These are phyloP conservation scores for Alsophila aescularia DNA, from an alignment of 2,888 invertebrate genomes.

Conservation along the genomic window DNA sequence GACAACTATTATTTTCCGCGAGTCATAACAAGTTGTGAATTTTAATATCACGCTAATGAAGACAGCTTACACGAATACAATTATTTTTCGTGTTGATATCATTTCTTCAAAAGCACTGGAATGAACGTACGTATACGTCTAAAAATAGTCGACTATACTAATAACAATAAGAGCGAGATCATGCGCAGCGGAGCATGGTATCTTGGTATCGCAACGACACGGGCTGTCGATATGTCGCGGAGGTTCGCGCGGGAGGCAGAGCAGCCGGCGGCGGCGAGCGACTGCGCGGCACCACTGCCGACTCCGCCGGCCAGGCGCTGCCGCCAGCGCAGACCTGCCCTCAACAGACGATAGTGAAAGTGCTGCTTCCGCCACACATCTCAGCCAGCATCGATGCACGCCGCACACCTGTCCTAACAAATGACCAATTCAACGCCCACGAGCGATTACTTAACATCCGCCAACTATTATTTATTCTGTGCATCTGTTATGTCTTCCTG, in stretches of 20 bases:
- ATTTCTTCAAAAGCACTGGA: constrained; percentile 23
- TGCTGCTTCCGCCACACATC: constrained; percentile 69
- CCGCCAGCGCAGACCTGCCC: constrained; percentile 47
- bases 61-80: constrained; percentile 12
- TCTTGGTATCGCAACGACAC: constrained; percentile 65
- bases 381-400: constrained; percentile 52
- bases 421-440: constrained; percentile 54
- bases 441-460: constrained; percentile 53
- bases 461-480: too few species aligned
- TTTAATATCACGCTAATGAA: constrained; percentile 9
- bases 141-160: constrained; percentile 56
- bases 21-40: constrained; percentile 30
- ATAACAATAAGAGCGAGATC: constrained; percentile 62
- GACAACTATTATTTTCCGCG: constrained; percentile 45
- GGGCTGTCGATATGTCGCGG: constrained; percentile 59
- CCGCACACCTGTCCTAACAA: constrained; percentile 65
- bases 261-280: constrained; percentile 67
- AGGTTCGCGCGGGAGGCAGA: constrained; percentile 28
- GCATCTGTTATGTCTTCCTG: constrained; percentile 51
- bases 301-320: constrained; percentile 41
- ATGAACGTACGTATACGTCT: constrained; percentile 44
- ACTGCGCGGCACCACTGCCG: constrained; percentile 73
- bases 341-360: constrained; percentile 79
- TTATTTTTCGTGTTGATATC: constrained; percentile 7
- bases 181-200: constrained; percentile 64